These are phyloP conservation scores for Tetropium fuscum DNA, from an alignment of 2,888 invertebrate genomes.

Conservation along the genomic window DNA sequence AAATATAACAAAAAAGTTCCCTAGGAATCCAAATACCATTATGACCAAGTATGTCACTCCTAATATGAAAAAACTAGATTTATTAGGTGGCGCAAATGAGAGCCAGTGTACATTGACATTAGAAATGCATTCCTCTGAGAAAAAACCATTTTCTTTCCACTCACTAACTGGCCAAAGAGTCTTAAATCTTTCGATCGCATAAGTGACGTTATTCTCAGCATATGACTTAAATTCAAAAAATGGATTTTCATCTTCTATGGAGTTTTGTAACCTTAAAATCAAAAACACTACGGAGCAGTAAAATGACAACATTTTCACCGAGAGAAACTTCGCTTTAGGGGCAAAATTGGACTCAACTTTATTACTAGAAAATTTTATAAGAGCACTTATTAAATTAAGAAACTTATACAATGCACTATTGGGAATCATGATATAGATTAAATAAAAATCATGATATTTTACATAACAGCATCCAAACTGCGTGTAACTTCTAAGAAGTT, in stretches of 20 bases:
- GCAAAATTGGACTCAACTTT: no score
- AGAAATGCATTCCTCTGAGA: conserved; percentile 70
- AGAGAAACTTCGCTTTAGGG: no score
- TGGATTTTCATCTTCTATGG: neutral
- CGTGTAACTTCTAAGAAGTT: no score
- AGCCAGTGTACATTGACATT: conserved; percentile 81
- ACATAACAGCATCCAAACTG: no score
- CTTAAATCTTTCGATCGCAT: conserved; percentile 51
- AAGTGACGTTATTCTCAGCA: conserved; percentile 18
- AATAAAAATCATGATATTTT: no score
- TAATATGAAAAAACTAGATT: conserved; percentile 70
- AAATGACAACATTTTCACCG: neutral
- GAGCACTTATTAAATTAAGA: conserved; percentile 5
- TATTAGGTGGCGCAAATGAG: conserved; percentile 73
- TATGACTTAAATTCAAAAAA: neutral
- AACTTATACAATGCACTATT: no score
- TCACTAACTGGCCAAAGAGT: conserved; percentile 60
- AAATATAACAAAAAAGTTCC: conserved; percentile 78
- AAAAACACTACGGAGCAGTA: neutral
- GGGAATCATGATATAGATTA: no score
- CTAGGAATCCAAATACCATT: conserved; percentile 75
- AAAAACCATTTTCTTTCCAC: conserved; percentile 71
- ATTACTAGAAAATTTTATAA: no score
- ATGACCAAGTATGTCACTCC: conserved; percentile 74
- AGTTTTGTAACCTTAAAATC: neutral